Base-by-base conservation (phyloP, 2,113 vertebrate species). In the Antechinus stuartii region DNA sequence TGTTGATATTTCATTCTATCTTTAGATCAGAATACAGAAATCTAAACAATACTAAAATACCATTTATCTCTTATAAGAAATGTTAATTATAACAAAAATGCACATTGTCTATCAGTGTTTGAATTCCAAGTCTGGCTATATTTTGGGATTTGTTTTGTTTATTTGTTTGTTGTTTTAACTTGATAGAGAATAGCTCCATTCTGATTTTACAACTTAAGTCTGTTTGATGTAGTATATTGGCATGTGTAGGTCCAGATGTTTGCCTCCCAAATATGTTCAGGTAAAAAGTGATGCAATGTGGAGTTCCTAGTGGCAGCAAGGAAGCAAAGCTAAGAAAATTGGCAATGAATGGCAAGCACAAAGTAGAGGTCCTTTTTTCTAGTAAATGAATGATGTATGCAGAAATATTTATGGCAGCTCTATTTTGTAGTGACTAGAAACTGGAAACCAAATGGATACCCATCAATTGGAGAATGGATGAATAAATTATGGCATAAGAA, bases 221-320 rank as follows among this genome's bases (percentile, higher is more conserved):
- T 35, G 3, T 96, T 84, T 57, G 46, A 68, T 89, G 93, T 50
- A 50, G 0, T 26, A 49, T 26, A 19, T 52, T 30, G 10, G 50
- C 91, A 94, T 10, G 25, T 53, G 26, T 54, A 94, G 91, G 94
- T 95, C 96, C 47, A 54, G 89, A 90, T 25, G 27, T 23, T 93
- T 91, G 89, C 84, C 94, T 95, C 8, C 0, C 2, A n/a, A 90
- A 84, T 24, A 96, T 27, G 27, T 84, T 92, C 97, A 95, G 93
- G 95, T 94, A 89, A 97, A 97, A 96, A 92, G 30, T 97, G 95
- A 96, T 95, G 94, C 94, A 49, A 97, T 93, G 96, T 96, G 94
- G 96, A 96, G 95, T 96, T 97, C 97, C 97, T 96, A 97, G 96
- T 96, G 95, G 98, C 91, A 22, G 84, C 10, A 76, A 95, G 47